A percentile compares a stretch with the other conserved stretches of the same genome.
Evolutionary conservation across 2,113 vertebrate genomes (phyloP).

Genomic region (Desmodus rotundus): DNA sequence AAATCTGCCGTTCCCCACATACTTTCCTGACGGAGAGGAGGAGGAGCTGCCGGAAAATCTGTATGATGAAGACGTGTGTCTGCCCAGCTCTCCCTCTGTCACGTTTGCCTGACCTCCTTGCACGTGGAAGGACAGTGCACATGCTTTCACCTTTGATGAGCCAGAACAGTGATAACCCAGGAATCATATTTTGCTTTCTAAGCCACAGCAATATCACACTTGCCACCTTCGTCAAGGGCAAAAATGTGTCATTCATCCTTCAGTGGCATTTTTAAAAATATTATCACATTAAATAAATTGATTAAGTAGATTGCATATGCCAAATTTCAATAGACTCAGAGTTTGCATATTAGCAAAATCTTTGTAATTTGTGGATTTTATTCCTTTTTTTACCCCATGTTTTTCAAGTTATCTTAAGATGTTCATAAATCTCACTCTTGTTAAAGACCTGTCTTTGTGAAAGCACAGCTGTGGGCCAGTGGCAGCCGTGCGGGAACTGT

Average conservation of each 20-base stretch:
- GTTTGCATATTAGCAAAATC: conserved; percentile 13
- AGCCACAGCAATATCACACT: neutral
- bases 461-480: neutral
- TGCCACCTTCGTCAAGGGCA: neutral
- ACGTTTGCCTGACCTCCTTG: conserved; percentile 70
- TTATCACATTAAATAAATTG: neutral
- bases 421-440: neutral
- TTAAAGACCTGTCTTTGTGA: conserved; percentile 24
- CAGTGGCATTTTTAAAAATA: neutral
- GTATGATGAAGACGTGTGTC: conserved; percentile 87
- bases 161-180: neutral
- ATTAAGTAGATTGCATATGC: neutral
- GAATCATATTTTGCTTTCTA: neutral
- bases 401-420: neutral
- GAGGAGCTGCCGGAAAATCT: conserved; percentile 91
- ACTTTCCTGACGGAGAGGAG: conserved; percentile 90
- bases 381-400: neutral
- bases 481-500: neutral
- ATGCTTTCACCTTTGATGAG: neutral
- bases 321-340: neutral
- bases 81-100: conserved; percentile 86
- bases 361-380: neutral
- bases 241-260: neutral
- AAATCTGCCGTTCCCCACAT: conserved; percentile 92
- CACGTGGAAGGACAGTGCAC: neutral